Evolutionary conservation across 2,888 invertebrate genomes (phyloP).

Genomic region (Trichopoda pennipes): DNA sequence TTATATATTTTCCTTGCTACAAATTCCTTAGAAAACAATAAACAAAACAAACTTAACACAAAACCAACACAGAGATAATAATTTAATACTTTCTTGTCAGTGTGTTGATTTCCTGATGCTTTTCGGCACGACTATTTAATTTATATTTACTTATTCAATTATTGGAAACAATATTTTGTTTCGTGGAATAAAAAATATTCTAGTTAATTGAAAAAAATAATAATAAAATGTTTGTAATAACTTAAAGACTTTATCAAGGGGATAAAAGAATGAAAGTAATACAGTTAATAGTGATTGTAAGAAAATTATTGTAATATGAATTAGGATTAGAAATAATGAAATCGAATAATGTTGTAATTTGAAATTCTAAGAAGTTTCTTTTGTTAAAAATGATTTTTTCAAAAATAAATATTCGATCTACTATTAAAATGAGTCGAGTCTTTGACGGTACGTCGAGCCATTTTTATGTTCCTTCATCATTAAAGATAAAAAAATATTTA

Average conservation of each 20-base stretch:
- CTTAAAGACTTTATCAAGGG: neutral
- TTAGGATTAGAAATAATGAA: neutral
- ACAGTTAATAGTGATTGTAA: neutral
- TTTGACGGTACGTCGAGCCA: too few species aligned
- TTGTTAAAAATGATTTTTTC: too few species aligned
- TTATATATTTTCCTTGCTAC: neutral
- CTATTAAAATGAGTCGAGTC: too few species aligned
- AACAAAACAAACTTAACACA: constrained; percentile 7
- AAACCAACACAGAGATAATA: neutral
- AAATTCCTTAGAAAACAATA: constrained; percentile 48
- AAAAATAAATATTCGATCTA: too few species aligned
- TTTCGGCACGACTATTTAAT: constrained; percentile 53
- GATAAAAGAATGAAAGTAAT: neutral
- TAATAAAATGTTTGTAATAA: neutral
- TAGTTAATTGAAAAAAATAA: neutral
- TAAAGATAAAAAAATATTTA: too few species aligned
- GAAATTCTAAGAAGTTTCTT: too few species aligned
- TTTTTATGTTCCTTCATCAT: too few species aligned
- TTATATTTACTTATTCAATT: constrained; percentile 36
- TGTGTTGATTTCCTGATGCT: constrained; percentile 5
- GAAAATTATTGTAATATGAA: neutral
- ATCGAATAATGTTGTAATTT: too few species aligned
- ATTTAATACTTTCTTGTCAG: too few species aligned
- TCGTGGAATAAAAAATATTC: neutral
- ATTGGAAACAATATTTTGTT: constrained; percentile 1